phyloP scores from a whole-genome alignment of 2,888 invertebrate species.

The Drepanosiphum platanoidis region DNA sequence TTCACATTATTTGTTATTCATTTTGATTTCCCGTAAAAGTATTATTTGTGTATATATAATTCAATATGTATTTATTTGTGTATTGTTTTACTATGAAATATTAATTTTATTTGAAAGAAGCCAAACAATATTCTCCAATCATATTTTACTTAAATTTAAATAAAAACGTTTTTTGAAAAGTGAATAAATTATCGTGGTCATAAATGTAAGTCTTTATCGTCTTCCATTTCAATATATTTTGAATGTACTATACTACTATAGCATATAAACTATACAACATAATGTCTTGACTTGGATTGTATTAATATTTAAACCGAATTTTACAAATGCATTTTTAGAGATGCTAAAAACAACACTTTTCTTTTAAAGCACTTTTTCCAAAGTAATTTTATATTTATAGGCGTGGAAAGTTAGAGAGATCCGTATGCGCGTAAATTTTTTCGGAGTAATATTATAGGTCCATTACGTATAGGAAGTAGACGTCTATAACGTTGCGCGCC shows the following conservation, averaged over 20 bases:
- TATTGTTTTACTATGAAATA: not conserved
- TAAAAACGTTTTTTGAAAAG: not conserved
- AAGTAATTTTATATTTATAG: conserved; percentile 57
- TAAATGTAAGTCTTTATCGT: not conserved
- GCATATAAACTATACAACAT: not conserved
- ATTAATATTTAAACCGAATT: conserved; percentile 28
- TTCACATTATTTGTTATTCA: not conserved
- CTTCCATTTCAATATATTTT: conserved; percentile 4
- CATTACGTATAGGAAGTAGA: conserved; percentile 43
- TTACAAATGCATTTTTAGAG: conserved; percentile 29
- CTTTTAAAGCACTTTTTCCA: conserved; percentile 27
- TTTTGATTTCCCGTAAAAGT: not conserved
- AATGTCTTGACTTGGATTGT: conserved; percentile 20
- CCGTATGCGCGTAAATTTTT: conserved; percentile 10
- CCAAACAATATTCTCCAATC: too few relatives aligned
- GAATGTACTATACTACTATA: conserved; percentile 7
- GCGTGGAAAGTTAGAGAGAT: conserved; percentile 22
- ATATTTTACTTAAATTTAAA: not conserved
- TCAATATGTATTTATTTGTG: too few relatives aligned
- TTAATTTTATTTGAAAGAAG: too few relatives aligned
- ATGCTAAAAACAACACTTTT: conserved; percentile 42
- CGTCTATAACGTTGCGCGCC: conserved; percentile 39
- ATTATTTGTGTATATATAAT: not conserved
- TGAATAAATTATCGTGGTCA: not conserved
- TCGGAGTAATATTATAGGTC: conserved; percentile 12